Conservation (phyloP, 30 jellyfish, hydroid and myxozoan genomes). For the Catostylus mosaicus region DNA sequence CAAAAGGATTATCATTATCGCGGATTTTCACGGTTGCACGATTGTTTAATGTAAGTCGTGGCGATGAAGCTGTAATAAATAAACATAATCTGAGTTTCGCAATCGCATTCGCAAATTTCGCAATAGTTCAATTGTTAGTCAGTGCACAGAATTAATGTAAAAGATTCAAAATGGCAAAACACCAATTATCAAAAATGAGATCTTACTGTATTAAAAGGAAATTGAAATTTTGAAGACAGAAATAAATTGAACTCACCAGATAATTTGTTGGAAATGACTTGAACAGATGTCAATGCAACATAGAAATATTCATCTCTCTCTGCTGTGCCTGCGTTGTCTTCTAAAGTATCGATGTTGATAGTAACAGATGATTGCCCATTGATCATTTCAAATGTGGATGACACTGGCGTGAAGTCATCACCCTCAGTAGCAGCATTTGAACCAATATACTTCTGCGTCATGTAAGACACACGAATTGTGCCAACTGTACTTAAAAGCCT, state of each 20-base stretch:
- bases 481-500: slow-evolving; percentile 87
- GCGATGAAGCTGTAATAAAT: slow-evolving; percentile 55
- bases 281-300: slow-evolving; percentile 70
- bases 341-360: slow-evolving; percentile 54
- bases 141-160: too few species aligned
- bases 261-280: slow-evolving; percentile 18
- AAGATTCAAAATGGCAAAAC: too few species aligned
- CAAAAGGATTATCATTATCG: slow-evolving; percentile 96
- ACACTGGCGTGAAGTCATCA: slow-evolving; percentile 69
- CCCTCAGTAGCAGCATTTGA: slow-evolving; percentile 75
- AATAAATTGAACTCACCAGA: slow-evolving; percentile 18
- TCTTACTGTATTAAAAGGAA: not conserved
- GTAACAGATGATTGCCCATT: slow-evolving; percentile 77
- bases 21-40: slow-evolving; percentile 73
- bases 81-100: not conserved
- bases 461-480: slow-evolving; percentile 68
- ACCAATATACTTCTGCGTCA: slow-evolving; percentile 63
- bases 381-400: slow-evolving; percentile 72
- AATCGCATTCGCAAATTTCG: not conserved
- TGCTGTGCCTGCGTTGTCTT: slow-evolving; percentile 57
- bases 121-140: too few species aligned
- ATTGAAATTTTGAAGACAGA: not conserved
- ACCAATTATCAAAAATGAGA: too few species aligned
- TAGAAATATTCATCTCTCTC: slow-evolving; percentile 77
- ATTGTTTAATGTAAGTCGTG: slow-evolving; percentile 31